These are phyloP conservation scores for Busseola fusca DNA, from an alignment of 2,888 invertebrate species.

Conservation along the genomic window DNA sequence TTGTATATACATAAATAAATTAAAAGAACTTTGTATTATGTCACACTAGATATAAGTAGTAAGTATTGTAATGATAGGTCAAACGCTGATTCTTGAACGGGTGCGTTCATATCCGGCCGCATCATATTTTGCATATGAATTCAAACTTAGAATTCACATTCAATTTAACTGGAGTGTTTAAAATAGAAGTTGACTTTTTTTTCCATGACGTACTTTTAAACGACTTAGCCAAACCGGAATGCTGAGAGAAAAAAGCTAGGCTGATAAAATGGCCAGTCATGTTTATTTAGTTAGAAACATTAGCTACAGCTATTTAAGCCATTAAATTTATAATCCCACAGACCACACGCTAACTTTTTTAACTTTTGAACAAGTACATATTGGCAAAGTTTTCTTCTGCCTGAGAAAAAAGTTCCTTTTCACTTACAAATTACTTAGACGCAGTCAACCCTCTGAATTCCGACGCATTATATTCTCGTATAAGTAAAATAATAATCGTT, in stretches of 20 bases:
- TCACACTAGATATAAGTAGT: not conserved
- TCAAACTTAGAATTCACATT: slow-evolving; percentile 41
- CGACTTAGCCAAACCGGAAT: slow-evolving; percentile 16
- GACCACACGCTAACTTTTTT: slow-evolving; percentile 46
- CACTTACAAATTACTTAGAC: slow-evolving; percentile 67
- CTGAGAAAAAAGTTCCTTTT: slow-evolving; percentile 62
- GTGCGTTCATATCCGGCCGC: slow-evolving; percentile 45
- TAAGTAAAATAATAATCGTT: slow-evolving; percentile 80
- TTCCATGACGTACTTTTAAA: slow-evolving; percentile 32
- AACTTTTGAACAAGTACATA: slow-evolving; percentile 28
- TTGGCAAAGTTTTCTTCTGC: slow-evolving; percentile 51
- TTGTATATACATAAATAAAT: too few relatives aligned
- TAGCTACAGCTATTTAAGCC: slow-evolving; percentile 28
- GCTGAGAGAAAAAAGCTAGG: slow-evolving; percentile 19
- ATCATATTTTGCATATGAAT: slow-evolving; percentile 48
- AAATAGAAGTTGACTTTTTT: slow-evolving; percentile 34
- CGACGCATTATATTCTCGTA: slow-evolving; percentile 66
- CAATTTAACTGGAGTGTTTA: slow-evolving; percentile 32
- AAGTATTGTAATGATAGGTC: slow-evolving; percentile 17
- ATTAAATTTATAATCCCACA: slow-evolving; percentile 45
- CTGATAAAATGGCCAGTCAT: slow-evolving; percentile 23
- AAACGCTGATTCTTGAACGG: slow-evolving; percentile 36
- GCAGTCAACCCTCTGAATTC: slow-evolving; percentile 73
- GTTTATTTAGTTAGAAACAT: slow-evolving; percentile 41
- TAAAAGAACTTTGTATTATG: too few relatives aligned